Base-by-base conservation (phyloP, 2,888 invertebrate genomes). In the Apamea epomidion region DNA sequence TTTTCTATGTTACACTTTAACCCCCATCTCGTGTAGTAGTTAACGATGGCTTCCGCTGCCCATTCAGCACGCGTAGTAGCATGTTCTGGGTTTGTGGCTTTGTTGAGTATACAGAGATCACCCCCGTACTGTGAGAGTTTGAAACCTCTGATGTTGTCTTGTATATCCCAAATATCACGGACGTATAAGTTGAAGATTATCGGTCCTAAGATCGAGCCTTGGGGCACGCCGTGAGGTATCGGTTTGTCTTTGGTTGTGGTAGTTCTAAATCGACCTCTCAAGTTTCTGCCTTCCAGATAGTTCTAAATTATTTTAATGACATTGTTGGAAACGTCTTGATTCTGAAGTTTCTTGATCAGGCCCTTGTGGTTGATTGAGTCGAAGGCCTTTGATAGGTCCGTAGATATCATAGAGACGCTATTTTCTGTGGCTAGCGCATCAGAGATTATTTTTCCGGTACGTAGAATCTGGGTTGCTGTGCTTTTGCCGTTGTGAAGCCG, bases 101-200 rank as follows among this genome's bases (percentile, higher is more conserved):
- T 64, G 68, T 76, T 76, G 29, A 73, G 73, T 72, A 80, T 80
- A 73, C 76, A 73, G 18, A 80, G 72, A 51, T 80, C 62, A 76
- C 68, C 72, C 45, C 76, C 80, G 10, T 80, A 76, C 51, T 80
- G 76, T 62, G 80, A 76, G 48, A 75, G 71, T 67, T 76, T 80
- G 25, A 62, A 76, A 21, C 80, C 75, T 64, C 58, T 70, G 45
- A 80, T 76, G n/a, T 72, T 67, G 67, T 75, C 72, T 60, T 62
- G 80, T 74, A n/a, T 64, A 32, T 79, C 14, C 74, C 70, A 80
- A 68, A 70, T 29, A 29, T 70, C 32, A 70, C 29, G 21, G 21
- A 29, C 51, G 14, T 69, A 69, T 10, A 69, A 10, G 10, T 29
- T 69, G 45, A 69, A 69, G 68, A 48, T 18, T 45, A 45, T 18